Percentiles rank a stretch among this genome's conserved stretches.
These are phyloP conservation scores for Germaria angustata DNA, from an alignment of 2,888 invertebrate genomes.

Conservation along the genomic window DNA sequence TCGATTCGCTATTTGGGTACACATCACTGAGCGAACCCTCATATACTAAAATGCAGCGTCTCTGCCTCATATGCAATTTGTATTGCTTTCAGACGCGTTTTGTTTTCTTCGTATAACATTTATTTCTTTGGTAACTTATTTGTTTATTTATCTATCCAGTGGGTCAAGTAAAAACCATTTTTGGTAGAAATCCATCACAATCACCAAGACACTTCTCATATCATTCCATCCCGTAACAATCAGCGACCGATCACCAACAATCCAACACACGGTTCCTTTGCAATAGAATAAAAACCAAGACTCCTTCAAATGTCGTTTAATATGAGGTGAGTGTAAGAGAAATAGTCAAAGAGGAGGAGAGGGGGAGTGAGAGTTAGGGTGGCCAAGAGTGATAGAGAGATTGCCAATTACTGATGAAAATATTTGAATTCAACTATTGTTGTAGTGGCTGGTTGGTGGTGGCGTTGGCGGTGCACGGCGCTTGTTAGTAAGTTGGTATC, in stretches of 20 bases:
- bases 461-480: slow-evolving; percentile 49
- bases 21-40: background rate
- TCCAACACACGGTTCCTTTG: background rate
- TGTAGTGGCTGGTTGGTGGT: slow-evolving; percentile 15
- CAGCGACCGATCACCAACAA: slow-evolving; percentile 4
- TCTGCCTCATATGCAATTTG: slow-evolving; percentile 1
- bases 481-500: slow-evolving; percentile 55
- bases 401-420: slow-evolving; percentile 64
- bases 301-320: background rate
- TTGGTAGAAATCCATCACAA: slow-evolving; percentile 65
- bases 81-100: slow-evolving; percentile 15
- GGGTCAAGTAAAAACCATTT: slow-evolving; percentile 59
- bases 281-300: background rate
- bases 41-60: background rate
- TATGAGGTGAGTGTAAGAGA: slow-evolving; percentile 38
- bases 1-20: too few relatives aligned
- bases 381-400: background rate
- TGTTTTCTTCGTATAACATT: slow-evolving; percentile 3
- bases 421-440: slow-evolving; percentile 26
- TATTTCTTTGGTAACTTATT: slow-evolving; percentile 4
- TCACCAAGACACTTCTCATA: slow-evolving; percentile 49
- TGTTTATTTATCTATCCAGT: slow-evolving; percentile 9
- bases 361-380: background rate
- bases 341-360: background rate
- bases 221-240: slow-evolving; percentile 45